Evolutionary conservation across 2,888 invertebrate genomes (phyloP).

Genomic region (Globia sparganii): DNA sequence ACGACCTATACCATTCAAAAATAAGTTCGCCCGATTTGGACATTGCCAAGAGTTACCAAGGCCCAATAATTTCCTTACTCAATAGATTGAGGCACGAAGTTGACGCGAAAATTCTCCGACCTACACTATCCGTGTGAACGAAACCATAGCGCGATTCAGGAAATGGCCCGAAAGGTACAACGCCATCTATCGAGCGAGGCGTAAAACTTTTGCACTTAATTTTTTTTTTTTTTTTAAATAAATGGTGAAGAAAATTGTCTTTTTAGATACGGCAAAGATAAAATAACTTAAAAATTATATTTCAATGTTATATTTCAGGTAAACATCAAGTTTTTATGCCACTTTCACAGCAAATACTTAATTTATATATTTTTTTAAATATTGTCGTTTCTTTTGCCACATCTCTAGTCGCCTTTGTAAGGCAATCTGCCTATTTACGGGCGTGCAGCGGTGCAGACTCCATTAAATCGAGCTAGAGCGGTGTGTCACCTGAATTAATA

Average conservation of each 20-base stretch:
- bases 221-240: not conserved
- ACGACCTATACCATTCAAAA: constrained; percentile 97
- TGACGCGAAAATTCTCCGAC: accelerated
- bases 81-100: constrained; percentile 97
- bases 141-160: constrained; percentile 72
- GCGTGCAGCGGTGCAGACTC: constrained; percentile 75
- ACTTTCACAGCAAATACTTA: not conserved
- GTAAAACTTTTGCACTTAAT: constrained; percentile 5
- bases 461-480: constrained; percentile 75
- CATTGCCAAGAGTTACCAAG: constrained; percentile 97
- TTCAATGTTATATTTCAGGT: not conserved
- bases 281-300: not conserved
- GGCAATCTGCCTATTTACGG: constrained; percentile 80
- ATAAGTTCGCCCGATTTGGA: constrained; percentile 91
- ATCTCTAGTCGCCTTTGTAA: constrained; percentile 72
- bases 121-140: constrained; percentile 21
- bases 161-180: constrained; percentile 38
- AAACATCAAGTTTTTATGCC: not conserved
- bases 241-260: no score
- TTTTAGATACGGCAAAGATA: not conserved
- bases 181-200: constrained; percentile 74
- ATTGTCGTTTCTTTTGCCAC: constrained; percentile 60
- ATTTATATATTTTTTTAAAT: not conserved
- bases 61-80: constrained; percentile 99
- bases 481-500: constrained; percentile 76